These are phyloP conservation scores for Aplysina aerophoba DNA, from an alignment of 37 sponge, comb jelly and placozoan genomes.

Conservation along the genomic window DNA sequence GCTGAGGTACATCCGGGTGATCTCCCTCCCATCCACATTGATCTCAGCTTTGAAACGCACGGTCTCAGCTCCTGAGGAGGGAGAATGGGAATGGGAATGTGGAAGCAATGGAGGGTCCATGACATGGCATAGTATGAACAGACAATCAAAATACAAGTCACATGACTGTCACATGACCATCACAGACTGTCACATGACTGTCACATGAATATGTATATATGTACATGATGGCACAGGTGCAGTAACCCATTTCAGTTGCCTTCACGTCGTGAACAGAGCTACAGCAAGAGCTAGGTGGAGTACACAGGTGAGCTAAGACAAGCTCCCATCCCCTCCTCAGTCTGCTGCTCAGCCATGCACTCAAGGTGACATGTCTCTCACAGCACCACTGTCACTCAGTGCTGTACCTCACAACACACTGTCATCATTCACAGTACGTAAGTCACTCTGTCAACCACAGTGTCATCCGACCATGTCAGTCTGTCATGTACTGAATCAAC, in stretches of 20 bases:
- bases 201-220: no score
- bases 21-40: conserved; percentile 92
- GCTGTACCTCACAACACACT: no score
- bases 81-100: no score
- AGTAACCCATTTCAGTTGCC: conserved; percentile 90
- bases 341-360: no score
- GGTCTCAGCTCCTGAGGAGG: conserved; percentile 75
- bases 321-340: background rate
- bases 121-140: no score
- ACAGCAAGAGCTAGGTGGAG: background rate
- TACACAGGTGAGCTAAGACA: conserved; percentile 10
- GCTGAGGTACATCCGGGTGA: conserved; percentile 69
- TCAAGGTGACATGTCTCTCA: no score
- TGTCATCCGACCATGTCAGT: background rate
- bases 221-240: no score
- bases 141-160: no score
- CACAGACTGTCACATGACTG: background rate
- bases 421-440: background rate
- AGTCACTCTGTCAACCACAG: no score
- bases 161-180: no score
- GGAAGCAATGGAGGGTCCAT: no score
- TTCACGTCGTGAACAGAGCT: conserved; percentile 97
- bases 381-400: no score
- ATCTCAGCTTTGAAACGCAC: conserved; percentile 95
- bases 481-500: background rate